Evolutionary conservation across 2,113 vertebrate genomes (phyloP).

Genomic region (Paratilapia polleni): DNA sequence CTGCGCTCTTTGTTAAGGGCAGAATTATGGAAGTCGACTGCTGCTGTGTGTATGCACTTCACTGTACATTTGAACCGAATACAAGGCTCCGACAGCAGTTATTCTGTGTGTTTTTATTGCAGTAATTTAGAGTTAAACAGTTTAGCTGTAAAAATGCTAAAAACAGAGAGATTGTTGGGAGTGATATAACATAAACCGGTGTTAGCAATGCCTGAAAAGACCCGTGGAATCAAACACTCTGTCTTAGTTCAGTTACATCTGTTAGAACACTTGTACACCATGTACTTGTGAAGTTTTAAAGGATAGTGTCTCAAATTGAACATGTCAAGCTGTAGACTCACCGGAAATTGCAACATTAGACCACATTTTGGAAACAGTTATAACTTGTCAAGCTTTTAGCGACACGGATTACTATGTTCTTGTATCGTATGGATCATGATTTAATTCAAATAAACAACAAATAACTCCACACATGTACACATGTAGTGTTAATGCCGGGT

Average conservation of each 20-base stretch:
- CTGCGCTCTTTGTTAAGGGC: slow-evolving; percentile 12
- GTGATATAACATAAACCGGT: background rate
- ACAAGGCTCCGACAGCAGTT: background rate
- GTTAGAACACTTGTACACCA: too few relatives aligned
- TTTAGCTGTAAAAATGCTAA: background rate
- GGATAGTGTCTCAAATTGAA: too few relatives aligned
- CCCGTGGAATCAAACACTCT: too few relatives aligned
- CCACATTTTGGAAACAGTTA: too few relatives aligned
- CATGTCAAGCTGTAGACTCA: too few relatives aligned
- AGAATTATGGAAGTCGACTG: background rate
- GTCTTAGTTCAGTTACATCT: too few relatives aligned
- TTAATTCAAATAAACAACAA: background rate
- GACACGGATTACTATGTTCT: background rate
- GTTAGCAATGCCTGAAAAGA: background rate
- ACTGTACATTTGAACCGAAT: background rate
- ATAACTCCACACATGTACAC: too few relatives aligned
- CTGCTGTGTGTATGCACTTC: background rate
- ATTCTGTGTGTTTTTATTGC: background rate
- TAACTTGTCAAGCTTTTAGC: background rate
- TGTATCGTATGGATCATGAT: background rate
- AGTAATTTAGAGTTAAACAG: too few relatives aligned
- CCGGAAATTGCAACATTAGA: too few relatives aligned
- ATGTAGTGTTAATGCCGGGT: too few relatives aligned
- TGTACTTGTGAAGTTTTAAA: too few relatives aligned
- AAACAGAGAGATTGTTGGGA: background rate